Percentiles rank a stretch among this genome's conserved stretches.
Evolutionary conservation across 2,797 vertebrate genomes (phyloP).

Genomic region (Apodemus agrarius): DNA sequence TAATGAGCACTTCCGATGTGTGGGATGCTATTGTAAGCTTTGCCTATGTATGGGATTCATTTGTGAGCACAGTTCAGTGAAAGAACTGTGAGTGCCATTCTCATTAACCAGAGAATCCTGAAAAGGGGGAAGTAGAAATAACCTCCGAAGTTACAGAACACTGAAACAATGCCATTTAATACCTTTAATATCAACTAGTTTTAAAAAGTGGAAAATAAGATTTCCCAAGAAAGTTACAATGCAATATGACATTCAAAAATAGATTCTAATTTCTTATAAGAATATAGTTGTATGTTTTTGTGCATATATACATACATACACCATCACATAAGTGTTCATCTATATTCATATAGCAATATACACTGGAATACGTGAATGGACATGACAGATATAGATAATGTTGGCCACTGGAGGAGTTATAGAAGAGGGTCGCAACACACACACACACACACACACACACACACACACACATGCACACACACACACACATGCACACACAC

Average conservation of each 20-base stretch:
- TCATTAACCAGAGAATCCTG: not conserved
- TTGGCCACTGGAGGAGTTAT: not conserved
- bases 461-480: too few relatives aligned
- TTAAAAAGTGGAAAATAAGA: slow-evolving; percentile 37
- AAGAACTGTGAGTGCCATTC: slow-evolving; percentile 22
- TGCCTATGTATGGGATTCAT: not conserved
- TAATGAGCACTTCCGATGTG: slow-evolving; percentile 57
- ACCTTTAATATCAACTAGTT: slow-evolving; percentile 17
- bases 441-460: too few relatives aligned
- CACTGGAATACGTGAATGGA: not conserved
- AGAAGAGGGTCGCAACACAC: not conserved
- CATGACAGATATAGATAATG: not conserved
- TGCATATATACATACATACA: too few relatives aligned
- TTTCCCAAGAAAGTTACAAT: not conserved
- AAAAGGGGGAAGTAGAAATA: not conserved
- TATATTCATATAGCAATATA: not conserved
- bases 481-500: too few relatives aligned
- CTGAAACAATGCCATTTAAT: not conserved
- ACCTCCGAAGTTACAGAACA: not conserved
- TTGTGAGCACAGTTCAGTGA: not conserved
- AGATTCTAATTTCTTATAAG: not conserved
- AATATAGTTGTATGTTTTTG: not conserved
- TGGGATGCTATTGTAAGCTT: not conserved
- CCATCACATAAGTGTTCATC: not conserved
- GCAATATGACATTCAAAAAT: not conserved